Conservation (phyloP, 1,140 invertebrate species). For the Drosophila lacertosa region DNA sequence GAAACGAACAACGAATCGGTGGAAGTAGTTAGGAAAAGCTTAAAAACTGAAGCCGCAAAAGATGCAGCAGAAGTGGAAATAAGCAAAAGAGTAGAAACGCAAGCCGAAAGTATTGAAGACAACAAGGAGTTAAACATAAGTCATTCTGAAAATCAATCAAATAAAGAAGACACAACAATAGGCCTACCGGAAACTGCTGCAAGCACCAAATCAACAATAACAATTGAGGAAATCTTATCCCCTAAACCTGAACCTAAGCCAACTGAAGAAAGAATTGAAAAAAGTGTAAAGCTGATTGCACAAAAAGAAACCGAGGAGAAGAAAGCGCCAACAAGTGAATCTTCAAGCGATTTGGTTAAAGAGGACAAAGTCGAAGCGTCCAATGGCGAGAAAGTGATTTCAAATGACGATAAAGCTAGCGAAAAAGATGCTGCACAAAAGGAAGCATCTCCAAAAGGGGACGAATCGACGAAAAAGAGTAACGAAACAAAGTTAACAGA, state of each 20-base stretch:
- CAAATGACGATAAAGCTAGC: neutral
- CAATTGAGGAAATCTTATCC: neutral
- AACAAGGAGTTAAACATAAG: neutral
- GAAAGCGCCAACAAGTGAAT: neutral
- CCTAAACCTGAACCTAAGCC: neutral
- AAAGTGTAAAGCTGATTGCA: neutral
- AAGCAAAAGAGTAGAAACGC: neutral
- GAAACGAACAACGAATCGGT: conserved; percentile 16
- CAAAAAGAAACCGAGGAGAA: neutral
- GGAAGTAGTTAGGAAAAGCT: neutral
- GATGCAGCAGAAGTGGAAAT: neutral
- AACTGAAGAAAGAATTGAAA: neutral
- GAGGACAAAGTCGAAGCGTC: neutral
- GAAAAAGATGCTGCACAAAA: neutral
- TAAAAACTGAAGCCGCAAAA: conserved; percentile 1
- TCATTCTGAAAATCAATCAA: neutral
- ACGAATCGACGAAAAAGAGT: neutral
- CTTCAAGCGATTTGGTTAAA: neutral
- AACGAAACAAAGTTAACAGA: neutral
- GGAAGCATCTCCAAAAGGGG: neutral
- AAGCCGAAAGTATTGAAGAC: conserved; percentile 1
- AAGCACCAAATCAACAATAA: neutral
- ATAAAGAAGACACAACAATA: conserved; percentile 5
- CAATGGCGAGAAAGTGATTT: neutral
- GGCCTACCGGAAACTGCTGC: neutral